Conservation (phyloP, 2,113 vertebrate species). For the Lepus europaeus region DNA sequence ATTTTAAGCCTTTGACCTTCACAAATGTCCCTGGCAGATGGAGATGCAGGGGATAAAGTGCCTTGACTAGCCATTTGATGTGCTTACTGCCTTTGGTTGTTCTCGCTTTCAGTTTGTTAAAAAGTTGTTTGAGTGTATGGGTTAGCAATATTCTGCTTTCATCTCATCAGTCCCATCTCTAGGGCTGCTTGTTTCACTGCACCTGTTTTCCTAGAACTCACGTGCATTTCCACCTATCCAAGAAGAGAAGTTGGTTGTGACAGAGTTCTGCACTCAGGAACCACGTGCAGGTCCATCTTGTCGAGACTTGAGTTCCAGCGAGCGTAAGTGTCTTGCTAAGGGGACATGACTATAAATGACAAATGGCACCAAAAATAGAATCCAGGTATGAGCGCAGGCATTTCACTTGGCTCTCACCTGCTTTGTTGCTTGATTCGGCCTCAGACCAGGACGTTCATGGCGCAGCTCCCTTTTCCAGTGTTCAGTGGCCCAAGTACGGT, state of each 20-base stretch:
- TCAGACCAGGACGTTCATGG: neutral
- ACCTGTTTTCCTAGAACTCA: neutral
- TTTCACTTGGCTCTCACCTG: neutral
- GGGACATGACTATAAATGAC: neutral
- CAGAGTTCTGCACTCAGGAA: neutral
- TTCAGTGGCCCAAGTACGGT: neutral
- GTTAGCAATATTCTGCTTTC: neutral
- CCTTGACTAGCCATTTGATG: neutral
- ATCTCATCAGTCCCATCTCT: too few relatives aligned
- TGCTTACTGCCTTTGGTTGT: neutral
- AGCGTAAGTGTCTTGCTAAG: neutral
- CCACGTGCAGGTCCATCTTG: fast-evolving
- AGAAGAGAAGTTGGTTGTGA: neutral
- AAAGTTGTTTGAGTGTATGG: neutral
- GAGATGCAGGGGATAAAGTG: neutral
- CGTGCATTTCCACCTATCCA: fast-evolving
- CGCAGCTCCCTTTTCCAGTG: fast-evolving
- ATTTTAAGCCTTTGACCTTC: conserved; percentile 26
- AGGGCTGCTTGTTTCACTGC: neutral
- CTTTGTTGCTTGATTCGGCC: neutral
- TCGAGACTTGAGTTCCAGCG: neutral
- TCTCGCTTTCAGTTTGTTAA: neutral
- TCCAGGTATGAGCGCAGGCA: neutral
- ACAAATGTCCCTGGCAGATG: neutral
- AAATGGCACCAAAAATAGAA: neutral